Conservation (phyloP, 1,140 invertebrate species). For the Psilanteris sp. region DNA sequence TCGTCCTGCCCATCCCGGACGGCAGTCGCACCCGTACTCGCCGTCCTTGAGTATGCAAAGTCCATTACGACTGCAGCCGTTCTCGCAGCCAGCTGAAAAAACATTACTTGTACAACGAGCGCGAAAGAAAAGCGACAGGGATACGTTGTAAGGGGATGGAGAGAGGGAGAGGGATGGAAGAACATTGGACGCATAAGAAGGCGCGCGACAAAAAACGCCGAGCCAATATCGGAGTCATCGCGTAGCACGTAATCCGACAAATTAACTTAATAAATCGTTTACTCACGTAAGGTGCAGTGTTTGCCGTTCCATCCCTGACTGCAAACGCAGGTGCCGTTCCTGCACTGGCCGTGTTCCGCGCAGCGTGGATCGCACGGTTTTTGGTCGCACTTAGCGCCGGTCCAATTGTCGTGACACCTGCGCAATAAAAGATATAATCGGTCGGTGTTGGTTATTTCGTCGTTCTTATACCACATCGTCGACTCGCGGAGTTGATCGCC, state of each 20-base stretch:
- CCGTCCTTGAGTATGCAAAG: slow-evolving; percentile 91
- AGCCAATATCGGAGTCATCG: slow-evolving; percentile 27
- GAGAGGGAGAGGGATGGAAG: not conserved
- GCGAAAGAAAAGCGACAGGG: slow-evolving; percentile 1
- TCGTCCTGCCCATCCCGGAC: slow-evolving; percentile 93
- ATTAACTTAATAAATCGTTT: slow-evolving; percentile 55
- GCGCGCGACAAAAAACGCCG: slow-evolving; percentile 11
- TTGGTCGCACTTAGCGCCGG: slow-evolving; percentile 93
- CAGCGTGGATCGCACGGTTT: slow-evolving; percentile 94
- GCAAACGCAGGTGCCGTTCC: slow-evolving; percentile 98
- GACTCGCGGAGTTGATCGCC: too few relatives aligned
- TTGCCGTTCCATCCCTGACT: slow-evolving; percentile 98
- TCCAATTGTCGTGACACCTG: slow-evolving; percentile 94
- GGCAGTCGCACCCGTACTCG: slow-evolving; percentile 95
- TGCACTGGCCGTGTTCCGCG: slow-evolving; percentile 96
- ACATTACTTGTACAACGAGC: slow-evolving; percentile 48
- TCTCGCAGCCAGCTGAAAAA: slow-evolving; percentile 93
- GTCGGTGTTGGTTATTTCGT: too few relatives aligned
- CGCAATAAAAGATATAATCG: too few relatives aligned
- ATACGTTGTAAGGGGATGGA: too few relatives aligned
- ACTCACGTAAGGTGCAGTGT: slow-evolving; percentile 97
- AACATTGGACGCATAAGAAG: slow-evolving; percentile 6
- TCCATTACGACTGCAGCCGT: slow-evolving; percentile 94
- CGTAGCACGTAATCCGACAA: slow-evolving; percentile 27
- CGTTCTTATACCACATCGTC: too few relatives aligned